Evolutionary conservation across 2,113 vertebrate species (phyloP).

Genomic region (Toxotes chatareus): DNA sequence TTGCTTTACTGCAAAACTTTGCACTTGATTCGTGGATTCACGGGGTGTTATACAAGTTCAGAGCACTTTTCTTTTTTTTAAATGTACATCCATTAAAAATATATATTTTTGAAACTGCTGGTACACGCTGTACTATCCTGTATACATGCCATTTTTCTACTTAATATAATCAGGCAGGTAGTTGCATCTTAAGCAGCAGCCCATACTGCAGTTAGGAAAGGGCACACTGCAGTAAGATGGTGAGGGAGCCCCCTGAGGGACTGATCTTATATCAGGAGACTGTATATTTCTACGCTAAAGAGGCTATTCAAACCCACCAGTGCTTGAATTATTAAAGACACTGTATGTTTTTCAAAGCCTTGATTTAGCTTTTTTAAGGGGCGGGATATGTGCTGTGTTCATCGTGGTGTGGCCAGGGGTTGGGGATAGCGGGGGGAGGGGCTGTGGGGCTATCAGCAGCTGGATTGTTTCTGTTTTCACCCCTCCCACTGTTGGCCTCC

Average conservation of each 20-base stretch:
- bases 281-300: constrained; percentile 83
- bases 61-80: constrained; percentile 21
- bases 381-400: constrained; percentile 47
- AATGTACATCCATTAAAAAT: constrained; percentile 46
- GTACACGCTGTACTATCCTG: not conserved
- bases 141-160: constrained; percentile 18
- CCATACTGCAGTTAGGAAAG: constrained; percentile 50
- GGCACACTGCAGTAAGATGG: constrained; percentile 61
- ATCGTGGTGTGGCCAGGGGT: constrained; percentile 46
- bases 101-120: constrained; percentile 43
- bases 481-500: constrained; percentile 61
- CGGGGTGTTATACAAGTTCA: constrained; percentile 56
- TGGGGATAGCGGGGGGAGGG: constrained; percentile 24
- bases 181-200: constrained; percentile 70
- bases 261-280: constrained; percentile 85
- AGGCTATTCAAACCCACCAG: constrained; percentile 83
- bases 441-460: constrained; percentile 52
- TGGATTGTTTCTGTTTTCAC: constrained; percentile 74
- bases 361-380: constrained; percentile 81
- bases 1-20: constrained; percentile 81
- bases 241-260: constrained; percentile 72
- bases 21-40: constrained; percentile 72
- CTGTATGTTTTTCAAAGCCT: constrained; percentile 86
- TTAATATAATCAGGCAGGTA: constrained; percentile 71
- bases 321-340: constrained; percentile 86